Evolutionary conservation across 2,888 invertebrate species (phyloP), one percentile per base, ranked within the genome.

Genomic region (Iselma pallidipennis): DNA sequence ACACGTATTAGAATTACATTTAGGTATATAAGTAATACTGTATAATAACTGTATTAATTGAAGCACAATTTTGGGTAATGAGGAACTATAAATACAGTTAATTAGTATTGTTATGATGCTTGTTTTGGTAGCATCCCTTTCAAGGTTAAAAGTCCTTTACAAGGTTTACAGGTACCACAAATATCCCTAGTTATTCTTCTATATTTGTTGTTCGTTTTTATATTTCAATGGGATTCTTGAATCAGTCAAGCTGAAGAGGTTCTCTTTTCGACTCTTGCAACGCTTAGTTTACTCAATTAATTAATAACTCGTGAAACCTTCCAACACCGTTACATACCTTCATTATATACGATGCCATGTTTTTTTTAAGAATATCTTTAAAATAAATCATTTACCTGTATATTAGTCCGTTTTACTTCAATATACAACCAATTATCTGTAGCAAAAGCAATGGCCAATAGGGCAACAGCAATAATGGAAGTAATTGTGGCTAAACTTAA

Each of bases 341-440:
- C 26, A n/a, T n/a, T n/a, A n/a, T n/a, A n/a, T n/a, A n/a, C n/a
- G n/a, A n/a, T n/a, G n/a, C n/a, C n/a, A n/a, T n/a, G n/a, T n/a
- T n/a, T n/a, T n/a, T n/a, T n/a, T n/a, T n/a, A n/a, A n/a, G n/a
- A n/a, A n/a, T 37, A 3, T n/a, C 42, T 4, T 37, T 37, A 16
- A 16, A 37, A 37, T 37, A 14, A n/a, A n/a, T 42, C 21, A 72
- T 80, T 84, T 86, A 94, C 95, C 91, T 94, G 91, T 79, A 95
- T 95, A 81, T 89, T 89, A 76, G 88, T 89, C 79, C 95, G 88
- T 82, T 92, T 91, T 73, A 97, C 96, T 85, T 95, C 94, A 76
- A 95, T 92, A 81, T 93, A 93, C 77, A 95, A 87, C 97, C 97
- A 97, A 87, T 96, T 96, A 85, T 97, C 96, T 80, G 96, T 96